phyloP scores from a whole-genome alignment of 2,888 invertebrate species.

The Desoria tigrina region DNA sequence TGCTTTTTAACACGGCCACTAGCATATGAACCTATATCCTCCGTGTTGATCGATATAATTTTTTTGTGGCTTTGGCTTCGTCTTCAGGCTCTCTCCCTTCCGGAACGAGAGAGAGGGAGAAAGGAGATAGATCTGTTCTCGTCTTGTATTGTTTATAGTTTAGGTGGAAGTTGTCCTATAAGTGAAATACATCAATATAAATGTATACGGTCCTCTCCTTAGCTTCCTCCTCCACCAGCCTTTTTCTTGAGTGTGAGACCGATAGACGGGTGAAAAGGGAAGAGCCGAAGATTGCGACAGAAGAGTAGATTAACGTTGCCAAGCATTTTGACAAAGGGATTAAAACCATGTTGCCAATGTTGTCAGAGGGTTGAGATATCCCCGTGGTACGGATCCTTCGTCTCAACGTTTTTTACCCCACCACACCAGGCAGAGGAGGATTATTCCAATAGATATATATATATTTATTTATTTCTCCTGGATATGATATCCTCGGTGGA shows the following conservation, averaged over 20 bases:
- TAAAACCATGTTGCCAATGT: conserved; percentile 39
- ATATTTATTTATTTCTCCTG: too few species aligned
- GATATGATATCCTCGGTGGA: too few species aligned
- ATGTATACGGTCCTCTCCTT: too few species aligned
- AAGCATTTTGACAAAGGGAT: conserved; percentile 44
- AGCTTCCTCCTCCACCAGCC: too few species aligned
- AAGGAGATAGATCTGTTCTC: conserved; percentile 2
- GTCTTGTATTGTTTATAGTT: conserved; percentile 16
- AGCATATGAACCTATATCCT: too few species aligned
- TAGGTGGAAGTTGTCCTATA: not conserved
- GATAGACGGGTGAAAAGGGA: not conserved
- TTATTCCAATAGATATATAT: too few species aligned
- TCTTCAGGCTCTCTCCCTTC: conserved; percentile 16
- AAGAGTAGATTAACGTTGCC: conserved; percentile 42
- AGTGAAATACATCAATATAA: not conserved
- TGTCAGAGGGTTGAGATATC: conserved; percentile 6
- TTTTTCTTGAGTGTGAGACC: too few species aligned
- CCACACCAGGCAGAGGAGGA: too few species aligned
- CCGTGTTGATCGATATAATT: conserved; percentile 36
- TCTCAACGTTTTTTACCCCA: too few species aligned
- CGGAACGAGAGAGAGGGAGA: conserved; percentile 6
- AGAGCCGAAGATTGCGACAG: conserved; percentile 5
- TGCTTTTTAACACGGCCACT: too few species aligned
- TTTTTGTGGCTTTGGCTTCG: conserved; percentile 33
- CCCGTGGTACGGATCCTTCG: too few species aligned